These are phyloP conservation scores for Uria aalge DNA, from an alignment of 2,113 vertebrate genomes.

Conservation along the genomic window DNA sequence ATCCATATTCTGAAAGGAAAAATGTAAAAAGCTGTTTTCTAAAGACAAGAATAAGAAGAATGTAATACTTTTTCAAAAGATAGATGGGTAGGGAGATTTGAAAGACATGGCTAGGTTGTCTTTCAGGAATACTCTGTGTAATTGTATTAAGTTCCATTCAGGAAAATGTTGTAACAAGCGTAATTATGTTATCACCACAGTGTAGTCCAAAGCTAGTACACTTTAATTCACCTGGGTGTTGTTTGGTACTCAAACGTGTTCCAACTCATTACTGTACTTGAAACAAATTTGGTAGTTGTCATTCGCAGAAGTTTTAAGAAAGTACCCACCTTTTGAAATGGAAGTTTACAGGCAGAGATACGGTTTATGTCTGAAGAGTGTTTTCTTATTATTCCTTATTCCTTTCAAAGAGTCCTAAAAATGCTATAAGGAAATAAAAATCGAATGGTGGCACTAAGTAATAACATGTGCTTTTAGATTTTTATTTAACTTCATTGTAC, in stretches of 20 bases:
- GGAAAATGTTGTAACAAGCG: not conserved
- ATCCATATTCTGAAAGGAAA: not conserved
- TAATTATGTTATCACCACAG: not conserved
- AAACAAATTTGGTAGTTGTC: conserved; percentile 48
- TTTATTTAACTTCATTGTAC: conserved; percentile 65
- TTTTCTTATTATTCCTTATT: conserved; percentile 13
- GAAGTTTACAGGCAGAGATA: not conserved
- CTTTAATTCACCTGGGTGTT: not conserved
- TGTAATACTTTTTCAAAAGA: not conserved
- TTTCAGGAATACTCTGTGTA: not conserved
- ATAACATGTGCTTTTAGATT: conserved; percentile 49
- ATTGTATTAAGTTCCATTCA: not conserved
- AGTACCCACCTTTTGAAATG: not conserved
- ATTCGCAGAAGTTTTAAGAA: conserved; percentile 3
- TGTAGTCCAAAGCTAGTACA: not conserved
- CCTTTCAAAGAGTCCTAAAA: not conserved
- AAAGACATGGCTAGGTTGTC: not conserved
- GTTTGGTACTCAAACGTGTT: not conserved
- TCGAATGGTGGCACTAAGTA: conserved; percentile 21
- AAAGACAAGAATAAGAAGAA: not conserved
- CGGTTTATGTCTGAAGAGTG: not conserved
- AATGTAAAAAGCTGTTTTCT: not conserved
- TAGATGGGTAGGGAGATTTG: not conserved
- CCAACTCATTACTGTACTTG: not conserved
- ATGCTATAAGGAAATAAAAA: not conserved